phyloP scores from a whole-genome alignment of 2,888 invertebrate genomes.

The Chymomyza procnemis region DNA sequence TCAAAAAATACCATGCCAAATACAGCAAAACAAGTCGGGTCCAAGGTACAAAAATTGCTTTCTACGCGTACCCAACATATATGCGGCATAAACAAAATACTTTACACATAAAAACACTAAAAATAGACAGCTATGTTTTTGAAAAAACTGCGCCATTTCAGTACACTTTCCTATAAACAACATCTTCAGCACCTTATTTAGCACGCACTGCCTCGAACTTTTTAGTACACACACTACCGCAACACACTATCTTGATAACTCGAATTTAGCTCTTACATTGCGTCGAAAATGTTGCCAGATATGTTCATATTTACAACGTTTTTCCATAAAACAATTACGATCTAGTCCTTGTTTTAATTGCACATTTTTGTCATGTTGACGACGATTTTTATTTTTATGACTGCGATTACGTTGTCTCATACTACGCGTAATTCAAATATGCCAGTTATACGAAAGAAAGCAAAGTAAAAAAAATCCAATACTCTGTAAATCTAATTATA shows the following conservation, averaged over 20 bases:
- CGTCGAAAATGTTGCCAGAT: slow-evolving; percentile 60
- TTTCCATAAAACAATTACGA: slow-evolving; percentile 52
- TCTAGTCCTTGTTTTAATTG: slow-evolving; percentile 23
- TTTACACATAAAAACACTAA: slow-evolving; percentile 16
- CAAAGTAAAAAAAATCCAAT: background rate
- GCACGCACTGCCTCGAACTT: too few relatives aligned
- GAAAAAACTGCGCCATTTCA: background rate
- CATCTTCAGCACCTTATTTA: background rate
- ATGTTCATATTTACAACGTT: slow-evolving; percentile 59
- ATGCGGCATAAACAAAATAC: background rate
- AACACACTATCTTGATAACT: background rate
- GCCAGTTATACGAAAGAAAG: background rate
- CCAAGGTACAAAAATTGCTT: slow-evolving; percentile 5
- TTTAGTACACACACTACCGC: background rate
- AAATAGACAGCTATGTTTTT: slow-evolving; percentile 9
- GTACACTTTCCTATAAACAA: background rate
- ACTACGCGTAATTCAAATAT: slow-evolving; percentile 41
- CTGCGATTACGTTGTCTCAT: slow-evolving; percentile 57
- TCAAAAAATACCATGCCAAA: background rate
- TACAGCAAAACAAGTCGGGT: background rate
- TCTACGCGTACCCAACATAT: background rate
- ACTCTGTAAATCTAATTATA: slow-evolving; percentile 45
- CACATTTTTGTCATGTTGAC: slow-evolving; percentile 9
- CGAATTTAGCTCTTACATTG: slow-evolving; percentile 51
- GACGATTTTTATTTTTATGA: slow-evolving; percentile 42